These are phyloP conservation scores for Paradisaea rubra DNA, from an alignment of 2,113 vertebrate species.

Conservation along the genomic window DNA sequence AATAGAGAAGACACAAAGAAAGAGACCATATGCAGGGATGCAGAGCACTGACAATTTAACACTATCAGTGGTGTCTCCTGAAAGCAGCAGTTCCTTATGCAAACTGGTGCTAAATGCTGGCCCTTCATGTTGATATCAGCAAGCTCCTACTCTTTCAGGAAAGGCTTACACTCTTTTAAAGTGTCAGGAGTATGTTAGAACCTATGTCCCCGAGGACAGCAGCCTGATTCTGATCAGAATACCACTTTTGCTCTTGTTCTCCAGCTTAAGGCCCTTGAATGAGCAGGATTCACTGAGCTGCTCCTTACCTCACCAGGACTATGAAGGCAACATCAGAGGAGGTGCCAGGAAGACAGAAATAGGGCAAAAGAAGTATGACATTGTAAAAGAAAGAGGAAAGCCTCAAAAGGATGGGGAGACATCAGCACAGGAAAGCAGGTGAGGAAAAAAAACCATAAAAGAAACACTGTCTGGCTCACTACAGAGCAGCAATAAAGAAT, in stretches of 20 bases:
- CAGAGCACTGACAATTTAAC: rapidly evolving
- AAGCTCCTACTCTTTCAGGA: not conserved
- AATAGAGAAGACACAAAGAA: not conserved
- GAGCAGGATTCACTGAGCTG: not conserved
- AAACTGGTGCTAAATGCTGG: not conserved
- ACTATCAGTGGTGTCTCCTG: not conserved
- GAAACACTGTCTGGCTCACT: not conserved
- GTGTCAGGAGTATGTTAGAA: not conserved
- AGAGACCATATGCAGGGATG: not conserved
- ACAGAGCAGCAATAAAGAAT: not conserved
- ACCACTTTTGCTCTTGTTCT: not conserved
- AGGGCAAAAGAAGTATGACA: not conserved
- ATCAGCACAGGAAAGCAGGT: not conserved
- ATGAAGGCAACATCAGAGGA: not conserved
- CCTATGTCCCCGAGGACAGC: not conserved
- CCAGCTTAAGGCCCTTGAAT: not conserved
- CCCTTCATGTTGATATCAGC: not conserved
- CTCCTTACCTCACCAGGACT: not conserved
- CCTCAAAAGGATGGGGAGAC: not conserved
- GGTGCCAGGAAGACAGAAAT: not conserved
- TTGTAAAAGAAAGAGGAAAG: not conserved
- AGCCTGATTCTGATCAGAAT: not conserved
- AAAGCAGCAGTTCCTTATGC: not conserved
- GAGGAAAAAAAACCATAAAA: not conserved
- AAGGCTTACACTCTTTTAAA: not conserved